Evolutionary conservation across 1,140 invertebrate genomes (phyloP).

Genomic region (Brachionus paranguensis): DNA sequence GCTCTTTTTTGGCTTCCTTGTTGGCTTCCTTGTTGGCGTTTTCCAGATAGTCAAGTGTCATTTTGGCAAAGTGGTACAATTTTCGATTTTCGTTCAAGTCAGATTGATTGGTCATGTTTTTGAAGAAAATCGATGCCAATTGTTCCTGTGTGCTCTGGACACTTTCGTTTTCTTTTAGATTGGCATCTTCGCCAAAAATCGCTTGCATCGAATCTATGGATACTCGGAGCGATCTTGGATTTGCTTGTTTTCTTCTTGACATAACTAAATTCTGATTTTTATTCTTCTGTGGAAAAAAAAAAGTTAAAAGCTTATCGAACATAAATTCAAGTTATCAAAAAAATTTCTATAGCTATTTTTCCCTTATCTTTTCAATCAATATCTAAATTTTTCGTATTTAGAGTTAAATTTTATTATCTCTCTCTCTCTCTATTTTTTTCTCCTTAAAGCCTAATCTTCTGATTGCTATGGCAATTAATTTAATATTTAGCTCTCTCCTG

Average conservation of each 20-base stretch:
- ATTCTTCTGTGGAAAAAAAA: not conserved
- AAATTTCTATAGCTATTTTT: slow-evolving; percentile 1
- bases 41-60: not conserved
- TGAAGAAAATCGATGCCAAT: not conserved
- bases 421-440: not conserved
- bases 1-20: not conserved
- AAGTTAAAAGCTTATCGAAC: not conserved
- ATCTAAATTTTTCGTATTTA: not conserved
- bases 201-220: not conserved
- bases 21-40: not conserved
- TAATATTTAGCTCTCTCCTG: not conserved
- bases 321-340: slow-evolving; percentile 18
- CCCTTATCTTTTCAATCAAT: slow-evolving; percentile 10
- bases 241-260: slow-evolving; percentile 33
- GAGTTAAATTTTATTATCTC: not conserved
- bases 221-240: slow-evolving; percentile 11
- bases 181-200: not conserved
- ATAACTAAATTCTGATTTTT: slow-evolving; percentile 24
- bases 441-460: slow-evolving; percentile 9
- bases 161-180: not conserved
- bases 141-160: not conserved
- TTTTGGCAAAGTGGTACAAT: not conserved
- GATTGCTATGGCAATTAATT: slow-evolving; percentile 21
- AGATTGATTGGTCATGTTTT: slow-evolving; percentile 4
- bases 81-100: slow-evolving; percentile 18